phyloP scores from a whole-genome alignment of 2,888 invertebrate genomes.

The Orthosia cruda region DNA sequence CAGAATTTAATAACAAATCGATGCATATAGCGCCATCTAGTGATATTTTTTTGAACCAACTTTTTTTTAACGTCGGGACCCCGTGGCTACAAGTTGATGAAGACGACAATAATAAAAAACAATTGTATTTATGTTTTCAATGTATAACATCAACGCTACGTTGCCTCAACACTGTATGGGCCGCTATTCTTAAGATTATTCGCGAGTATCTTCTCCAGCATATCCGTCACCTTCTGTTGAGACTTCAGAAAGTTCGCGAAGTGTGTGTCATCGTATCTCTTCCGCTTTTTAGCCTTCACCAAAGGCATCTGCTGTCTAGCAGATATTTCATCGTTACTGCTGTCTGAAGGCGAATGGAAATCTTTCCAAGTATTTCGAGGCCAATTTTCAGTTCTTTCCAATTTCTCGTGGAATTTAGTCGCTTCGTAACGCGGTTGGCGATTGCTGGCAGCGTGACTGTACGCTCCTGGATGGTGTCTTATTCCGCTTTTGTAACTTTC shows the following conservation, averaged over 20 bases:
- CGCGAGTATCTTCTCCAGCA: constrained; percentile 83
- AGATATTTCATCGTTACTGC: constrained; percentile 68
- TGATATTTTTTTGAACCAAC: no score
- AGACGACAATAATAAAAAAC: background rate
- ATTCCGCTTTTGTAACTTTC: constrained; percentile 2
- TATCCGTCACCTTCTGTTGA: constrained; percentile 87
- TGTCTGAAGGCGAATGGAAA: constrained; percentile 55
- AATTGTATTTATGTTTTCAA: constrained; percentile 33
- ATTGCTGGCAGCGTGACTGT: constrained; percentile 37
- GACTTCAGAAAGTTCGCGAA: constrained; percentile 84
- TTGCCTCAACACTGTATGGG: constrained; percentile 76
- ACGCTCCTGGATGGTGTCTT: constrained; percentile 3
- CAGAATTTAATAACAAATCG: no score
- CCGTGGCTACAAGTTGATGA: background rate
- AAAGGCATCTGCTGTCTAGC: constrained; percentile 80
- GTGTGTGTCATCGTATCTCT: constrained; percentile 79
- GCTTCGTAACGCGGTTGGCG: constrained; percentile 48
- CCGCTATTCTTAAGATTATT: constrained; percentile 73
- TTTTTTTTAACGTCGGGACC: no score
- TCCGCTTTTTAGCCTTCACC: constrained; percentile 69
- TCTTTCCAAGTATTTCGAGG: constrained; percentile 70
- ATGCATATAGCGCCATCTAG: no score
- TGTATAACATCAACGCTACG: constrained; percentile 28
- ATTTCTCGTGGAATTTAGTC: constrained; percentile 78
- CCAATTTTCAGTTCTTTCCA: constrained; percentile 56